Percentiles rank a stretch among this genome's conserved stretches.
These are phyloP conservation scores for Pseudoatta argentina DNA, from an alignment of 1,140 invertebrate genomes.

Conservation along the genomic window DNA sequence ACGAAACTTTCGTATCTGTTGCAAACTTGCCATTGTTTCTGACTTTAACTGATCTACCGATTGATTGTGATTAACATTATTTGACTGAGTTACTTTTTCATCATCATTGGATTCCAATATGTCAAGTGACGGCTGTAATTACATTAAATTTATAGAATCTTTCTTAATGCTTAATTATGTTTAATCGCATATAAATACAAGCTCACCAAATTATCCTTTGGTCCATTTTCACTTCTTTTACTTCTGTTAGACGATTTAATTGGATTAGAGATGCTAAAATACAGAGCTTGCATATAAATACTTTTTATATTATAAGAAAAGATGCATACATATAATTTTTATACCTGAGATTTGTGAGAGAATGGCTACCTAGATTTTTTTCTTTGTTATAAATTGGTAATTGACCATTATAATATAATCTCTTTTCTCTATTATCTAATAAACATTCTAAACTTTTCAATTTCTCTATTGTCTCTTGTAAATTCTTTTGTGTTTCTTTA, in stretches of 20 bases:
- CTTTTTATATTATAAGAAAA: slow-evolving; percentile 38
- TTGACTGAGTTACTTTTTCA: slow-evolving; percentile 36
- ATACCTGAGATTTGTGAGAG: slow-evolving; percentile 81
- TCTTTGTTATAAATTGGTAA: slow-evolving; percentile 75
- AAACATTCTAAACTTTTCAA: slow-evolving; percentile 87
- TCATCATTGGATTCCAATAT: slow-evolving; percentile 60
- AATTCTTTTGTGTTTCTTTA: slow-evolving; percentile 90
- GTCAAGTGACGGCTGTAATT: slow-evolving; percentile 68
- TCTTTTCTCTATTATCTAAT: slow-evolving; percentile 81
- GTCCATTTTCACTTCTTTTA: slow-evolving; percentile 68
- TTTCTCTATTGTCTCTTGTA: slow-evolving; percentile 88
- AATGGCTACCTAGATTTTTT: slow-evolving; percentile 77
- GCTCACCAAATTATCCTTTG: slow-evolving; percentile 74
- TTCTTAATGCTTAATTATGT: slow-evolving; percentile 8
- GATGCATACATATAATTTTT: slow-evolving; percentile 8
- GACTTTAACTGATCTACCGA: slow-evolving; percentile 41
- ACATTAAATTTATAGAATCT: background rate
- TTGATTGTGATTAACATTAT: slow-evolving; percentile 52
- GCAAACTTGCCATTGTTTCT: slow-evolving; percentile 77
- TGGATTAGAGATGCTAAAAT: slow-evolving; percentile 63
- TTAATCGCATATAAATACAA: slow-evolving; percentile 18
- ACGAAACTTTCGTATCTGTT: slow-evolving; percentile 75
- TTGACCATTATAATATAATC: slow-evolving; percentile 80
- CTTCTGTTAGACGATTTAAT: slow-evolving; percentile 41
- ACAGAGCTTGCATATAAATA: slow-evolving; percentile 28